Evolutionary conservation across 2,888 invertebrate genomes (phyloP).

Genomic region (Melipona beecheii): DNA sequence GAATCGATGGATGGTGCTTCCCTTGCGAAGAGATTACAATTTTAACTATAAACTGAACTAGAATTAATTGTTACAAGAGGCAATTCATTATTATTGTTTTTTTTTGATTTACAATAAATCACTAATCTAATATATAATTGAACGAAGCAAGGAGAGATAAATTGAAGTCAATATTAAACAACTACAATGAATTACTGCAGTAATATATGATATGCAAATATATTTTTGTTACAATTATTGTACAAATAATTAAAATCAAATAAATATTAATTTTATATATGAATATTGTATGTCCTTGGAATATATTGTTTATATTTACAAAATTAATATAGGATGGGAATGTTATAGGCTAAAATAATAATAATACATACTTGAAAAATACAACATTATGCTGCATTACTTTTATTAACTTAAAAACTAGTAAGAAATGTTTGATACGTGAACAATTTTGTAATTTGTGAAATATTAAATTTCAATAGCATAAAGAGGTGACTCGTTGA

Average conservation of each 20-base stretch:
- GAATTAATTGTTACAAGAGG: slow-evolving; percentile 34
- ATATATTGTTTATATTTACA: not conserved
- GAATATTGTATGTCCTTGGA: not conserved
- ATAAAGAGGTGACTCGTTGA: slow-evolving; percentile 39
- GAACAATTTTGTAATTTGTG: slow-evolving; percentile 57
- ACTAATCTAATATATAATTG: not conserved
- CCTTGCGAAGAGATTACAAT: slow-evolving; percentile 89
- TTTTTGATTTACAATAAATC: slow-evolving; percentile 9
- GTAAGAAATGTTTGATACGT: slow-evolving; percentile 63
- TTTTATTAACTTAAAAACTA: slow-evolving; percentile 71
- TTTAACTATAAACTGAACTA: slow-evolving; percentile 82
- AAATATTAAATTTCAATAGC: slow-evolving; percentile 53
- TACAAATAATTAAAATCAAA: slow-evolving; percentile 3
- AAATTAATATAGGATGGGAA: slow-evolving; percentile 16
- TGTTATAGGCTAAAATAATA: slow-evolving; percentile 46
- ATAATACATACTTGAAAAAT: slow-evolving; percentile 61
- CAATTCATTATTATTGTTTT: slow-evolving; percentile 4
- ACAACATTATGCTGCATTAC: slow-evolving; percentile 66
- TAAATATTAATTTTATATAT: not conserved
- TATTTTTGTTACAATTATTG: slow-evolving; percentile 46
- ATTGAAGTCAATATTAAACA: not conserved
- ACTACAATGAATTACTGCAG: slow-evolving; percentile 5
- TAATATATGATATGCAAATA: not conserved
- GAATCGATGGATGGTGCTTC: slow-evolving; percentile 89
- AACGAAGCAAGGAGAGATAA: not conserved